phyloP scores from a whole-genome alignment of 2,888 invertebrate species.

The Scaeva pyrastri region DNA sequence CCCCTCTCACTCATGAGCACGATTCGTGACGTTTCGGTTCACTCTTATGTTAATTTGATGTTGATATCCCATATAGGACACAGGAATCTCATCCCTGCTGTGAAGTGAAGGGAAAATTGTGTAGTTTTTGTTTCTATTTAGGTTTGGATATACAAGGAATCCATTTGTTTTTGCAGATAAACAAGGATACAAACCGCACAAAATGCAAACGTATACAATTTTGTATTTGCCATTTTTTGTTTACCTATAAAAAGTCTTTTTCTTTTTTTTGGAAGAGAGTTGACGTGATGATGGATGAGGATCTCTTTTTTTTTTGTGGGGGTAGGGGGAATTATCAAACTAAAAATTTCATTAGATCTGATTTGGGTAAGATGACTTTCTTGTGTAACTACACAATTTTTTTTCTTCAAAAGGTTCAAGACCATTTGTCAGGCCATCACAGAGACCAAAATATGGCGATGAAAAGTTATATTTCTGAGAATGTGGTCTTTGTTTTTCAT shows the following conservation, averaged over 20 bases:
- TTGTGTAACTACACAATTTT: not conserved
- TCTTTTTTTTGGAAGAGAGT: not conserved
- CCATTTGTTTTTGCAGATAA: not conserved
- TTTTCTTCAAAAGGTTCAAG: not conserved
- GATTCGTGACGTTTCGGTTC: constrained; percentile 4
- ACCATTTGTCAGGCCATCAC: not conserved
- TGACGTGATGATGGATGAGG: constrained; percentile 16
- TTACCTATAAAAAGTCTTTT: too few relatives aligned
- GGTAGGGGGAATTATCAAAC: constrained; percentile 14
- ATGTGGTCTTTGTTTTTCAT: not conserved
- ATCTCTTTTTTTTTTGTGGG: not conserved
- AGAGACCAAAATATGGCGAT: not conserved
- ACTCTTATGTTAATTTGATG: constrained; percentile 34
- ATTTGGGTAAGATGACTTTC: not conserved
- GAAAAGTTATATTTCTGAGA: not conserved
- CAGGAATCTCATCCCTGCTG: not conserved
- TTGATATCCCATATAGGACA: not conserved
- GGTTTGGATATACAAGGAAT: not conserved
- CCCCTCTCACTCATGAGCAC: not conserved
- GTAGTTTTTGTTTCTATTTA: not conserved
- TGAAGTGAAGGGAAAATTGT: not conserved
- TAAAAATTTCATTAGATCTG: constrained; percentile 26
- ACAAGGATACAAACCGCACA: constrained; percentile 17
- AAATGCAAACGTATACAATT: constrained; percentile 33
- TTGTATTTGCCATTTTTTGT: constrained; percentile 33